phyloP scores from a whole-genome alignment of 2,113 vertebrate genomes.

The Dryoscopus gambensis region DNA sequence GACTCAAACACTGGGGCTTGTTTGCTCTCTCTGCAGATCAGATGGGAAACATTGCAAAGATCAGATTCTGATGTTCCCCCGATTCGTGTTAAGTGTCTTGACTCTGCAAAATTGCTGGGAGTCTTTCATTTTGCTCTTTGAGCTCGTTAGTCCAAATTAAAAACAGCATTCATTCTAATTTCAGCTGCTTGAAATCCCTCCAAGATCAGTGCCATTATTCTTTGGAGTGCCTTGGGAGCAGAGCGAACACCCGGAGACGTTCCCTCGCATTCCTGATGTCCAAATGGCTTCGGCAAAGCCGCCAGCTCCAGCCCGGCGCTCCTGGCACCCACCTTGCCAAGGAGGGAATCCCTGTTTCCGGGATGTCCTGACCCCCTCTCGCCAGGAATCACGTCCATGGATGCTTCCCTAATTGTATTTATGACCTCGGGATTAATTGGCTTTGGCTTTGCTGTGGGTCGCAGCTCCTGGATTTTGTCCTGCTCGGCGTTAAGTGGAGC shows the following conservation, averaged over 20 bases:
- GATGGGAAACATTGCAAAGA: slow-evolving; percentile 35
- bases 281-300: background rate
- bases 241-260: background rate
- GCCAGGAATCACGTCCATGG: background rate
- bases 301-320: background rate
- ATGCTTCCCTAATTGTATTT: background rate
- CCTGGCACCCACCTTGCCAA: background rate
- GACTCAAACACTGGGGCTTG: slow-evolving; percentile 14
- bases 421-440: rapidly evolving
- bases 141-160: slow-evolving; percentile 61
- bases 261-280: background rate
- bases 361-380: background rate
- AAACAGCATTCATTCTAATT: slow-evolving; percentile 61
- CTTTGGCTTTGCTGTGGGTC: background rate
- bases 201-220: slow-evolving; percentile 50
- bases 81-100: slow-evolving; percentile 43
- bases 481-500: background rate
- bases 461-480: background rate
- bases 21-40: slow-evolving; percentile 2
- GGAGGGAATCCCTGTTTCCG: background rate
- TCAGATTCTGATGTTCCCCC: background rate
- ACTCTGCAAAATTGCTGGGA: slow-evolving; percentile 39
- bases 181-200: slow-evolving; percentile 53
- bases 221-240: background rate
- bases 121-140: slow-evolving; percentile 60